Conservation (phyloP, 2,888 invertebrate species). For the Mesorhabditis belari region DNA sequence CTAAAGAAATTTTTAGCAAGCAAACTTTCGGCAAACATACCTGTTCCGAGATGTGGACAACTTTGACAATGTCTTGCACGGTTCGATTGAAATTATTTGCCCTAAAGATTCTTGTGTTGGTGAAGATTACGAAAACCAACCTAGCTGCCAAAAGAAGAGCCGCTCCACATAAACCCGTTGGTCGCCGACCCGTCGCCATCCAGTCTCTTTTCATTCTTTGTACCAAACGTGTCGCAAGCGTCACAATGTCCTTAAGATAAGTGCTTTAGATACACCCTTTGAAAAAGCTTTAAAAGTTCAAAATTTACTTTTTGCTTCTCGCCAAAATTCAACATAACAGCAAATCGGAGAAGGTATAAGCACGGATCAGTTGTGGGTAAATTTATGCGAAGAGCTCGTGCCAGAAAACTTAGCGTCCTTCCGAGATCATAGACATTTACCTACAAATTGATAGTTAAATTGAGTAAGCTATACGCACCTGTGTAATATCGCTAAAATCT, state of each 20-base stretch:
- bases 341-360: slow-evolving; percentile 86
- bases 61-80: slow-evolving; percentile 44
- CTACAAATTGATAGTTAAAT: slow-evolving; percentile 57
- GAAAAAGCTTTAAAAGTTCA: not conserved
- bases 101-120: slow-evolving; percentile 5
- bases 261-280: not conserved
- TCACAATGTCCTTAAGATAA: slow-evolving; percentile 65
- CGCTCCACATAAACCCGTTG: slow-evolving; percentile 95
- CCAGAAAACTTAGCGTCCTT: slow-evolving; percentile 79
- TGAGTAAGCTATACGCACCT: slow-evolving; percentile 21
- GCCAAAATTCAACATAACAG: slow-evolving; percentile 77
- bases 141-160: slow-evolving; percentile 88
- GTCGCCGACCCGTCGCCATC: slow-evolving; percentile 87
- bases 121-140: slow-evolving; percentile 14
- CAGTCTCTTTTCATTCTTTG: slow-evolving; percentile 97
- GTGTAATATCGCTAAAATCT: slow-evolving; percentile 85
- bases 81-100: slow-evolving; percentile 46
- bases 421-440: slow-evolving; percentile 93
- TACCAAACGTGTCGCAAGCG: slow-evolving; percentile 84
- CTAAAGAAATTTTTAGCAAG: not conserved
- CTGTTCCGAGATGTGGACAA: slow-evolving; percentile 49
- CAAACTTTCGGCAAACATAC: not conserved
- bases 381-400: slow-evolving; percentile 76
- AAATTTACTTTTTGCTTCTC: slow-evolving; percentile 74
- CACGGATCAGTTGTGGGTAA: slow-evolving; percentile 73